These are phyloP conservation scores for Pelecanoides urinatrix DNA, from an alignment of 2,113 vertebrate genomes.

Conservation along the genomic window DNA sequence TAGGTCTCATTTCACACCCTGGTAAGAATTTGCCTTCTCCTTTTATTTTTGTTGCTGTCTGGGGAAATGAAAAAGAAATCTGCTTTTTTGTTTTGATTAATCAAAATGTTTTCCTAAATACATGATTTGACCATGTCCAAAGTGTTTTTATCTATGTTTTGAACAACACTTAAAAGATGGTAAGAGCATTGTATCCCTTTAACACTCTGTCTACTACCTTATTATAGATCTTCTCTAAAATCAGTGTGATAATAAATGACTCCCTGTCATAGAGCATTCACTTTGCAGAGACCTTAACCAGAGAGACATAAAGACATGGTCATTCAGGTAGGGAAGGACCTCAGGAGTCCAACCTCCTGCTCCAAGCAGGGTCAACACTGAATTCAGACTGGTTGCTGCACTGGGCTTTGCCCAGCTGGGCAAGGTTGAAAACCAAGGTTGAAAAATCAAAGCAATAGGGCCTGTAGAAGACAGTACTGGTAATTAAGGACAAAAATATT, in stretches of 20 bases:
- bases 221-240: neutral
- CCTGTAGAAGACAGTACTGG: neutral
- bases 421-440: neutral
- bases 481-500: constrained; percentile 43
- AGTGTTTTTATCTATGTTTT: neutral
- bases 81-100: neutral
- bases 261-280: neutral
- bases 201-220: neutral
- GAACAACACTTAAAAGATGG: neutral
- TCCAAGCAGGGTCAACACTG: neutral
- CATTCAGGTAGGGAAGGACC: neutral
- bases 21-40: neutral
- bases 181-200: neutral
- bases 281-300: neutral
- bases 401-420: neutral
- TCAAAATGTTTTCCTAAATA: neutral
- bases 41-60: neutral
- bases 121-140: neutral
- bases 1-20: neutral
- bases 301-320: neutral
- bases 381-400: neutral
- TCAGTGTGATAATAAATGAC: neutral
- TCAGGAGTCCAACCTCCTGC: neutral
- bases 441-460: neutral
- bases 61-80: neutral